These are phyloP conservation scores for Dunckerocampus dactyliophorus DNA, from an alignment of 2,113 vertebrate genomes.

Conservation along the genomic window DNA sequence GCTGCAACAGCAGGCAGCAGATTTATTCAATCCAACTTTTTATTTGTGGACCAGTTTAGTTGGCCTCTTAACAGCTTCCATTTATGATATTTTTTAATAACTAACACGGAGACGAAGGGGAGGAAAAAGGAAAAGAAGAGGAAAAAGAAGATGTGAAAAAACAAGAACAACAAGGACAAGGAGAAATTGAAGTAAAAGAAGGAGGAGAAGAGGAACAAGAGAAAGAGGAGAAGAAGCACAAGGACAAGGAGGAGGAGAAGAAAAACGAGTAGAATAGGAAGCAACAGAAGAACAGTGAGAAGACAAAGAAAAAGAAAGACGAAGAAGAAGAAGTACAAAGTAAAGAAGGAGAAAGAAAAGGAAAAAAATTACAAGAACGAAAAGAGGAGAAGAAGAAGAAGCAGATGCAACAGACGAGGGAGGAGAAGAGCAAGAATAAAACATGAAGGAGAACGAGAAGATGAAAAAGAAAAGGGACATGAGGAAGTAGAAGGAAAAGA, in stretches of 20 bases:
- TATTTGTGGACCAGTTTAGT: too few species aligned
- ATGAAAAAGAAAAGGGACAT: not conserved
- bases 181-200: too few species aligned
- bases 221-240: too few species aligned
- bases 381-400: not conserved
- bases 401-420: not conserved
- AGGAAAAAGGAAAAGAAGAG: not conserved
- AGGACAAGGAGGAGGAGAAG: too few species aligned
- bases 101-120: not conserved
- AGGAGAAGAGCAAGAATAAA: not conserved
- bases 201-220: too few species aligned
- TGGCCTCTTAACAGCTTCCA: too few species aligned
- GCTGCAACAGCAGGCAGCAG: too few species aligned
- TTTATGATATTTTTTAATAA: too few species aligned
- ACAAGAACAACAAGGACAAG: too few species aligned
- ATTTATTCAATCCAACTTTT: too few species aligned
- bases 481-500: not conserved
- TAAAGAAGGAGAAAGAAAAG: not conserved
- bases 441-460: not conserved
- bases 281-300: not conserved
- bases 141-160: too few species aligned
- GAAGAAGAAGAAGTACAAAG: not conserved
- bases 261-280: not conserved
- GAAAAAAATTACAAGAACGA: too few species aligned
- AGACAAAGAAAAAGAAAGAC: not conserved